Conservation (phyloP, 2,797 vertebrate species). For the Pangasius mekongensis region DNA sequence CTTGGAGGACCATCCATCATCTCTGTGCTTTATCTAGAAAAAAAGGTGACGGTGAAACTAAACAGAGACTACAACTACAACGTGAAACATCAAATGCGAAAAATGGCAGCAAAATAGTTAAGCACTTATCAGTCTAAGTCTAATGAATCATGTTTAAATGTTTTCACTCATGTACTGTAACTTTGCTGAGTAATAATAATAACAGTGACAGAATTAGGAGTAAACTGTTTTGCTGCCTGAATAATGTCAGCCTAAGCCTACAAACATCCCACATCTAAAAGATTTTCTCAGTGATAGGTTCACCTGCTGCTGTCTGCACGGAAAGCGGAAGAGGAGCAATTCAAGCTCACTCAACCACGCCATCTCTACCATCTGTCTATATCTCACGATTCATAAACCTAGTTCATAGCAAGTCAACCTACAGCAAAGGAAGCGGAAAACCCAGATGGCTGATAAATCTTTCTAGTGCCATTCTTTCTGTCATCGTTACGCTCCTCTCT, state of each 20-base stretch:
- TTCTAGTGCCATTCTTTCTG: slow-evolving; percentile 6
- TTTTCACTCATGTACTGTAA: neutral
- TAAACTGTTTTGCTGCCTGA: neutral
- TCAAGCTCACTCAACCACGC: neutral
- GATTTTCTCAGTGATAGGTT: slow-evolving; percentile 34
- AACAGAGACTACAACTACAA: slow-evolving; percentile 23
- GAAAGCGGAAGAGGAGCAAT: slow-evolving; percentile 17
- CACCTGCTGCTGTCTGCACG: slow-evolving; percentile 40
- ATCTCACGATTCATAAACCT: slow-evolving; percentile 10
- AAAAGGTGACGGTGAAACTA: slow-evolving; percentile 50
- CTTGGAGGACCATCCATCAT: slow-evolving; percentile 44
- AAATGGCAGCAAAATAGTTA: neutral
- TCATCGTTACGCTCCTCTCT: slow-evolving; percentile 30
- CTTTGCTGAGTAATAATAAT: slow-evolving; percentile 22
- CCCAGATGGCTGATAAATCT: neutral
- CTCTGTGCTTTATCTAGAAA: slow-evolving; percentile 44
- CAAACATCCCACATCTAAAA: slow-evolving; percentile 30
- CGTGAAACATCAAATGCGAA: slow-evolving; percentile 9
- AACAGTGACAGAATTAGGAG: neutral
- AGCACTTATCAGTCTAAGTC: neutral
- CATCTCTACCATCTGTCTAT: neutral
- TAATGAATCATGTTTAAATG: neutral
- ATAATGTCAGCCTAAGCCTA: slow-evolving; percentile 20
- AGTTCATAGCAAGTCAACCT: neutral
- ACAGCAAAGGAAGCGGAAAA: slow-evolving; percentile 18